Conservation (phyloP, 1,140 invertebrate species). For the Cydia amplana region DNA sequence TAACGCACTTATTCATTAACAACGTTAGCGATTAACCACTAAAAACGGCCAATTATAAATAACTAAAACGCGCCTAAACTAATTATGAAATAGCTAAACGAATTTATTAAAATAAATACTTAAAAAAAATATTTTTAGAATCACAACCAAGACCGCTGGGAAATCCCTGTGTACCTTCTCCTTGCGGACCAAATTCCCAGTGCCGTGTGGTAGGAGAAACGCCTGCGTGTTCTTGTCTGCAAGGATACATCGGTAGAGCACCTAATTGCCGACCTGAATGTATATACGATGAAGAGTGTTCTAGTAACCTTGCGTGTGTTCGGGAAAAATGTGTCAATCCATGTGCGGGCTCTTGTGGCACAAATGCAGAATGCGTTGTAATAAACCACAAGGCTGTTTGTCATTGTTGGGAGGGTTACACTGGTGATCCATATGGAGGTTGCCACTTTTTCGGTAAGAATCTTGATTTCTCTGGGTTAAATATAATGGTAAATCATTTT, state of each 20-base stretch:
- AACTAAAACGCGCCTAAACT: background rate
- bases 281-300: constrained; percentile 87
- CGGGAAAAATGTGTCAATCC: constrained; percentile 88
- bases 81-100: background rate
- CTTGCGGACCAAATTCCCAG: constrained; percentile 90
- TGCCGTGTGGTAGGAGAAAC: constrained; percentile 85
- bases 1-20: background rate
- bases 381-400: constrained; percentile 89
- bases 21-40: background rate
- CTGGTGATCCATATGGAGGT: constrained; percentile 87
- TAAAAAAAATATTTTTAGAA: constrained; percentile 56
- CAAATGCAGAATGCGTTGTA: constrained; percentile 84
- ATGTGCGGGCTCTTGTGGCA: constrained; percentile 88
- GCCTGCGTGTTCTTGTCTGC: constrained; percentile 86
- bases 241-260: constrained; percentile 86
- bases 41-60: background rate
- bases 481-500: constrained; percentile 2
- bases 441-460: constrained; percentile 79
- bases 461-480: background rate
- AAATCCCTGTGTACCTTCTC: constrained; percentile 87
- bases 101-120: background rate
- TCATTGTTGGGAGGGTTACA: constrained; percentile 85
- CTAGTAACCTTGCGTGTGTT: constrained; percentile 86
- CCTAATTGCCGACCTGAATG: constrained; percentile 90
- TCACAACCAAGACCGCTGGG: constrained; percentile 65